These are phyloP conservation scores for Scyliorhinus canicula DNA, from an alignment of 2,797 vertebrate species.

Conservation along the genomic window DNA sequence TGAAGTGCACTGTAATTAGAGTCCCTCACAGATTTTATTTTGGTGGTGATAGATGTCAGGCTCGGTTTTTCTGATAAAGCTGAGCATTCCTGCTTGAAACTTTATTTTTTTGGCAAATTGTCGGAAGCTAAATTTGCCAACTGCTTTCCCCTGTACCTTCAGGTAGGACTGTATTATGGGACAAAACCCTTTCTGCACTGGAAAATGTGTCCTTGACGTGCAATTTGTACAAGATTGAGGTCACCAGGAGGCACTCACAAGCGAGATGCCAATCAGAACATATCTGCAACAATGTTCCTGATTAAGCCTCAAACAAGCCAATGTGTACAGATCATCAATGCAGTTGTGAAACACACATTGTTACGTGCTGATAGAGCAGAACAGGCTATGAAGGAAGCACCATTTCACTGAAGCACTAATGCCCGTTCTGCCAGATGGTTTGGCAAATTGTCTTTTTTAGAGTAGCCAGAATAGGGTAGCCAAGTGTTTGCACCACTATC, in stretches of 20 bases:
- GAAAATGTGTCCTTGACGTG: neutral
- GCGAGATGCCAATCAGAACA: neutral
- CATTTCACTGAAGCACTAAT: neutral
- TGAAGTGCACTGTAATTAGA: neutral
- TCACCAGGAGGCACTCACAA: neutral
- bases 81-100: neutral
- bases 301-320: neutral
- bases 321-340: neutral
- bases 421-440: neutral
- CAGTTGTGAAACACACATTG: neutral
- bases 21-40: neutral
- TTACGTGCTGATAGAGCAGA: neutral
- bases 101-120: neutral
- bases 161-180: neutral
- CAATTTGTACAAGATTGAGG: neutral
- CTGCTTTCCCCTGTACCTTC: neutral
- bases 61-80: neutral
- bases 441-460: neutral
- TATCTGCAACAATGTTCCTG: neutral
- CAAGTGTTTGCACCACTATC: no score
- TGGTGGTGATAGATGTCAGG: neutral
- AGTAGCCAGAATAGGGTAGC: no score
- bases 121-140: neutral
- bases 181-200: neutral
- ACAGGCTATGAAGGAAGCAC: neutral